Percentiles rank a stretch among this genome's conserved stretches.
Conservation (phyloP, 2,888 invertebrate species). For the Orthonychiurus folsomi region DNA sequence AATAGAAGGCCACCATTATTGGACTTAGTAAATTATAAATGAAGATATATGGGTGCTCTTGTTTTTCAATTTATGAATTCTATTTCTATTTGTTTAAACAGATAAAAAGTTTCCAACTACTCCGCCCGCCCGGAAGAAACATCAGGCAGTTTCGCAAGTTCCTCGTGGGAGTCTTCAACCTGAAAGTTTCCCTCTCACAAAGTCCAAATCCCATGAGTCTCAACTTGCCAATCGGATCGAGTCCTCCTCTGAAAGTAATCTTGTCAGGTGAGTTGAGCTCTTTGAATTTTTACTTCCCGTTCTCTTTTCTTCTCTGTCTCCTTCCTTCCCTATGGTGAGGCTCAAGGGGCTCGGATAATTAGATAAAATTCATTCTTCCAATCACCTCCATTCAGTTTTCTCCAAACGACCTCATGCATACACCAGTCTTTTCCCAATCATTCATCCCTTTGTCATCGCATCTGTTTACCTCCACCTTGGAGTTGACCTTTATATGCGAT, state of each 20-base stretch:
- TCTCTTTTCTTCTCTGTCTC: neutral
- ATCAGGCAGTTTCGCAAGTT: constrained; percentile 46
- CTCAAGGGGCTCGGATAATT: neutral
- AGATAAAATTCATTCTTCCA: neutral
- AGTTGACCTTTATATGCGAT: too few relatives aligned
- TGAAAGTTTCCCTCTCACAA: constrained; percentile 61
- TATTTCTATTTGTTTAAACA: constrained; percentile 12
- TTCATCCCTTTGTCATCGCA: too few relatives aligned
- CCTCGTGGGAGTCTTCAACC: constrained; percentile 44
- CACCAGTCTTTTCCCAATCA: neutral
- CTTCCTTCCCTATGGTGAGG: neutral
- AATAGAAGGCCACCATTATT: too few relatives aligned
- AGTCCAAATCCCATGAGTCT: constrained; percentile 86
- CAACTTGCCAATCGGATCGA: constrained; percentile 63
- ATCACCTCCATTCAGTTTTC: neutral
- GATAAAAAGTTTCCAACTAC: constrained; percentile 62
- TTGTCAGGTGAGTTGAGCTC: constrained; percentile 20
- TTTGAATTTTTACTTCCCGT: neutral
- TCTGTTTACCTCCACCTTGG: too few relatives aligned
- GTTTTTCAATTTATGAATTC: neutral
- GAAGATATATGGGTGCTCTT: too few relatives aligned
- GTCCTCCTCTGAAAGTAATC: constrained; percentile 35
- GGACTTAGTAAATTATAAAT: too few relatives aligned
- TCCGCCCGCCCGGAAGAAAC: constrained; percentile 69
- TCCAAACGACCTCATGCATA: neutral